A percentile compares a stretch with the other conserved stretches of the same genome.
Conservation (phyloP, 2,797 vertebrate genomes). For the Alcedo atthis region DNA sequence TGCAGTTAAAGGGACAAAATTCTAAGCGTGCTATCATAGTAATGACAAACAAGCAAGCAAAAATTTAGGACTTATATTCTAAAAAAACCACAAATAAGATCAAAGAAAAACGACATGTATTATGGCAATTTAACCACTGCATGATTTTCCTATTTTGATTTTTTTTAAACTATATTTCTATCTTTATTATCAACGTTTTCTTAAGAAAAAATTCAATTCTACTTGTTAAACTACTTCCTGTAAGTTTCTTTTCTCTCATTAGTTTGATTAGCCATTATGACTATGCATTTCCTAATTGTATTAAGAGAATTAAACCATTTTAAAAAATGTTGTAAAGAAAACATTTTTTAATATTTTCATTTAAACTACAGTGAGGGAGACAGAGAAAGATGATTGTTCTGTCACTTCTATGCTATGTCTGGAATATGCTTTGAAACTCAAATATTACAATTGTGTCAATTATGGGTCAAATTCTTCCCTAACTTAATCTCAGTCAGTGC, state of each 20-base stretch:
- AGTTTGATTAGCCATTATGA: constrained; percentile 21
- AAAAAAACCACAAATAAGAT: neutral
- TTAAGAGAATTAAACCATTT: constrained; percentile 48
- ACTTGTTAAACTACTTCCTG: constrained; percentile 51
- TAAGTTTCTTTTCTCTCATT: constrained; percentile 30
- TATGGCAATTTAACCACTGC: constrained; percentile 80
- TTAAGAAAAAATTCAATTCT: constrained; percentile 36
- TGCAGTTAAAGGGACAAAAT: constrained; percentile 95
- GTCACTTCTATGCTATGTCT: constrained; percentile 11
- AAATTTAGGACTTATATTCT: constrained; percentile 52
- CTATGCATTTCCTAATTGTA: constrained; percentile 26
- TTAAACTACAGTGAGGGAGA: constrained; percentile 51
- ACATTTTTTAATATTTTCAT: constrained; percentile 63
- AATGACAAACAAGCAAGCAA: constrained; percentile 65
- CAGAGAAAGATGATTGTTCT: constrained; percentile 63
- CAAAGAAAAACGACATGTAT: constrained; percentile 68
- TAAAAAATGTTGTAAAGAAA: constrained; percentile 63
- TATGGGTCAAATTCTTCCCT: neutral
- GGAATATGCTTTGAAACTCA: neutral
- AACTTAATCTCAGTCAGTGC: neutral
- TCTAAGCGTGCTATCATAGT: constrained; percentile 69
- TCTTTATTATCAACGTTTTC: constrained; percentile 59
- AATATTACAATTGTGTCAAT: neutral
- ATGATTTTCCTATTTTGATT: constrained; percentile 75
- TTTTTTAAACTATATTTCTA: constrained; percentile 62